Evolutionary conservation across 2,113 vertebrate genomes (phyloP).

Genomic region (Colius striatus): DNA sequence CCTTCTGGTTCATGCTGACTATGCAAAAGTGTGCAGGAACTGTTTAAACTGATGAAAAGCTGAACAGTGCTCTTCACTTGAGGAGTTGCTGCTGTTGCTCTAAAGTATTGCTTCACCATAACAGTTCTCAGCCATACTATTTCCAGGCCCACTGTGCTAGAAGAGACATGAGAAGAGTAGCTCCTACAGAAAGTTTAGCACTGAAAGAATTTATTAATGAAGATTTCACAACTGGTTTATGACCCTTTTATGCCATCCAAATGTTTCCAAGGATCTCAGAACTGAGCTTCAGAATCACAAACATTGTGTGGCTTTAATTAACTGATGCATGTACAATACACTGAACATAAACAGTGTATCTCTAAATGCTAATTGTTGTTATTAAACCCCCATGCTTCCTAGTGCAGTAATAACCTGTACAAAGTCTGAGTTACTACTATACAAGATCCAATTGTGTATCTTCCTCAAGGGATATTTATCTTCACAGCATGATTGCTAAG

Average conservation of each 20-base stretch:
- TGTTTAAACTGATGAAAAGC: not conserved
- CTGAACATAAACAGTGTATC: not conserved
- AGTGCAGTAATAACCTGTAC: slow-evolving; percentile 48
- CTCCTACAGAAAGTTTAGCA: not conserved
- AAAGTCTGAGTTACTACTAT: slow-evolving; percentile 41
- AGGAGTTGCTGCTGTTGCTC: not conserved
- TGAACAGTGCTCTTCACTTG: not conserved
- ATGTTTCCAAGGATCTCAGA: not conserved
- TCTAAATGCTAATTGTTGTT: slow-evolving; percentile 37
- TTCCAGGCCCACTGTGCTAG: not conserved
- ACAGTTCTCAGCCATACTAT: not conserved
- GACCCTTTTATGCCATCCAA: not conserved
- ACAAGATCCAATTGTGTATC: slow-evolving; percentile 74
- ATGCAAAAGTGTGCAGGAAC: not conserved
- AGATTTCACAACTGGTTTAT: not conserved
- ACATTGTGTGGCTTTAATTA: slow-evolving; percentile 32
- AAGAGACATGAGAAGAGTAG: not conserved
- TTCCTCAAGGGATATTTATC: slow-evolving; percentile 79
- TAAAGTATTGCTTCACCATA: not conserved
- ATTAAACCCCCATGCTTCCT: slow-evolving; percentile 41
- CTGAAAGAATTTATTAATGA: not conserved
- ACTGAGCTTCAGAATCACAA: not conserved
- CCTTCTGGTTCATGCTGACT: not conserved
- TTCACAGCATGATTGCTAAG: slow-evolving; percentile 75
- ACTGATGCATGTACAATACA: not conserved